Evolutionary conservation across 2,113 vertebrate species (phyloP).

Genomic region (Aegypius monachus): DNA sequence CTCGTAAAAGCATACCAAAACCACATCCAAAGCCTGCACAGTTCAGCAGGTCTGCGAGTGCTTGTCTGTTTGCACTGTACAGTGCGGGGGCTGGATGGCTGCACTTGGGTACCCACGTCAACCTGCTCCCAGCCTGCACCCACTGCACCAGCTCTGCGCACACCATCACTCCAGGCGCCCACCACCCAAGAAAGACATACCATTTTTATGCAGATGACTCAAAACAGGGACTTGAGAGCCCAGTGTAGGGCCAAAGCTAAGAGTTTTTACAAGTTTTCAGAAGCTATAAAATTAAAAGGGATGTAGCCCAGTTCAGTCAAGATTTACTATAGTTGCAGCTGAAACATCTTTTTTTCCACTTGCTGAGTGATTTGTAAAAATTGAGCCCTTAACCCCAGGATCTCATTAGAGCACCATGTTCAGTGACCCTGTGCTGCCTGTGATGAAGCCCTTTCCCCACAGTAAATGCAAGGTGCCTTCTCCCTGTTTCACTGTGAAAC

Average conservation of each 20-base stretch:
- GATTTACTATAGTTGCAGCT: not conserved
- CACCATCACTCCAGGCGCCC: fast-evolving
- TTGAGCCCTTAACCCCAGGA: not conserved
- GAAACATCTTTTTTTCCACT: not conserved
- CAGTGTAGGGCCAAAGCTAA: not conserved
- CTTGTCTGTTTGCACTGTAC: not conserved
- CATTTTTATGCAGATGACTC: not conserved
- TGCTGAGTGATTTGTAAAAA: not conserved
- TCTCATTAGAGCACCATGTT: not conserved
- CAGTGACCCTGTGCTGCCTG: not conserved
- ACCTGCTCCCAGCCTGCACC: not conserved
- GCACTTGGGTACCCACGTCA: fast-evolving
- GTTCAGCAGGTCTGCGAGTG: not conserved
- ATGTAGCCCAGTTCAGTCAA: not conserved
- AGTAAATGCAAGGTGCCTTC: not conserved
- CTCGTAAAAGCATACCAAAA: not conserved
- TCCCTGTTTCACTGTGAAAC: not conserved
- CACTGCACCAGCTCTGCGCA: not conserved
- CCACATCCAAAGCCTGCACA: not conserved
- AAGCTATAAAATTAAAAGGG: not conserved
- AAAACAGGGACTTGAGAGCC: not conserved
- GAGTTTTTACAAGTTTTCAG: not conserved
- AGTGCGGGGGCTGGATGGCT: fast-evolving
- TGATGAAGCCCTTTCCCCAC: not conserved
- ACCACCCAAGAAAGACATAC: not conserved